Percentiles rank a stretch among this genome's conserved stretches.
These are phyloP conservation scores for Mandrillus leucophaeus DNA, from an alignment of 2,113 vertebrate species.

Conservation along the genomic window DNA sequence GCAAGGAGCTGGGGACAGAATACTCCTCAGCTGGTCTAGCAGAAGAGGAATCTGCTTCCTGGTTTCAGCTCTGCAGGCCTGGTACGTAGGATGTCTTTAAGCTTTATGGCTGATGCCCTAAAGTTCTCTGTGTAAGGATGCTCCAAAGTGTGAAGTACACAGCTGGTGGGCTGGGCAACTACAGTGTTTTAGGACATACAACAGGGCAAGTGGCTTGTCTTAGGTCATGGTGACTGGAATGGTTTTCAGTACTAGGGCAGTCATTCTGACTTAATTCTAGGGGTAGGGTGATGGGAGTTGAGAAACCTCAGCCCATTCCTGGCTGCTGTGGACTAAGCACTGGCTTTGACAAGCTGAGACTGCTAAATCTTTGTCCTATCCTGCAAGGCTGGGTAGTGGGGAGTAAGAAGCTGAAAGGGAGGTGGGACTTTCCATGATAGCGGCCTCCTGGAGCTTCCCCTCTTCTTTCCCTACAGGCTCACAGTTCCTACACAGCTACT, in stretches of 20 bases:
- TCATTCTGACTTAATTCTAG: not conserved
- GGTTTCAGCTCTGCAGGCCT: not conserved
- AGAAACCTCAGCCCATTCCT: not conserved
- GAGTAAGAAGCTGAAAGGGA: not conserved
- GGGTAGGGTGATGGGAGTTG: not conserved
- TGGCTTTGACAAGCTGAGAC: not conserved
- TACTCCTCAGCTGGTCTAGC: not conserved
- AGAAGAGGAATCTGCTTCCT: not conserved
- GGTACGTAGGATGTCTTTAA: not conserved
- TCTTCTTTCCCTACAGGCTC: not conserved
- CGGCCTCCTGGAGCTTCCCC: not conserved
- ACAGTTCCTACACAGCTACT: not conserved
- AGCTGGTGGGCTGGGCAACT: not conserved
- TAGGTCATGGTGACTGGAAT: not conserved
- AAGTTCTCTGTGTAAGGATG: not conserved
- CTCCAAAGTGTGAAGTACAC: not conserved
- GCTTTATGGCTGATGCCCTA: not conserved
- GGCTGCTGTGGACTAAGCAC: not conserved
- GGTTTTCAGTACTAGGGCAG: not conserved
- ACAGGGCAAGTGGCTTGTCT: not conserved
- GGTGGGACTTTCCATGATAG: not conserved
- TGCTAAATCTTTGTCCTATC: not conserved
- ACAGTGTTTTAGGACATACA: not conserved
- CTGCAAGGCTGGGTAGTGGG: not conserved
- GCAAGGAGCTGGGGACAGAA: not conserved